A percentile compares a stretch with the other conserved stretches of the same genome.
phyloP scores from a whole-genome alignment of 2,888 invertebrate species.

The Acanthosepion pharaonis region DNA sequence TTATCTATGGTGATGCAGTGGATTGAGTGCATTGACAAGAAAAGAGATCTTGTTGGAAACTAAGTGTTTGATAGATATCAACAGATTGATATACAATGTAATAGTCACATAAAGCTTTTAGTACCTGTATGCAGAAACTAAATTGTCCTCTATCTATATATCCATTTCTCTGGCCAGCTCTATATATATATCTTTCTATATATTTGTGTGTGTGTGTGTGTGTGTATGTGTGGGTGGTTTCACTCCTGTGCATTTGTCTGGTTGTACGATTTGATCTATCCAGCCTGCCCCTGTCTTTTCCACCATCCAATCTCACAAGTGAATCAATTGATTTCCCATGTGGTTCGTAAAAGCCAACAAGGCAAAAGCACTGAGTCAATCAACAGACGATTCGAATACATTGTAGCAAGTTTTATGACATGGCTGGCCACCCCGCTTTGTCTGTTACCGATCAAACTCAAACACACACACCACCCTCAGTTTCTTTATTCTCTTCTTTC shows the following conservation, averaged over 20 bases:
- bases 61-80: too few species aligned
- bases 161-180: too few species aligned
- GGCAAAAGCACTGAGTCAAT: not conserved
- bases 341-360: not conserved
- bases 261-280: not conserved
- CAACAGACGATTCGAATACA: not conserved
- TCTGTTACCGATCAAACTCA: not conserved
- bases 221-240: not conserved
- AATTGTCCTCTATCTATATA: too few species aligned
- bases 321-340: not conserved
- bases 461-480: not conserved
- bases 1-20: too few species aligned
- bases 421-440: not conserved
- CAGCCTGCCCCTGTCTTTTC: not conserved
- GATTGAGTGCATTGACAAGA: too few species aligned
- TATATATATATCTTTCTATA: not conserved
- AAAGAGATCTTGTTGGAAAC: too few species aligned
- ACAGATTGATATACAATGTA: too few species aligned
- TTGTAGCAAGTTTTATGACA: not conserved
- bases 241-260: not conserved
- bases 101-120: too few species aligned
- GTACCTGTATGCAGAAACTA: too few species aligned
- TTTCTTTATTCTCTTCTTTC: not conserved
- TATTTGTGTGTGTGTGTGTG: not conserved
- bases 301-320: not conserved